phyloP scores from a whole-genome alignment of 2,888 invertebrate genomes.

The Temnothorax rugatulus region DNA sequence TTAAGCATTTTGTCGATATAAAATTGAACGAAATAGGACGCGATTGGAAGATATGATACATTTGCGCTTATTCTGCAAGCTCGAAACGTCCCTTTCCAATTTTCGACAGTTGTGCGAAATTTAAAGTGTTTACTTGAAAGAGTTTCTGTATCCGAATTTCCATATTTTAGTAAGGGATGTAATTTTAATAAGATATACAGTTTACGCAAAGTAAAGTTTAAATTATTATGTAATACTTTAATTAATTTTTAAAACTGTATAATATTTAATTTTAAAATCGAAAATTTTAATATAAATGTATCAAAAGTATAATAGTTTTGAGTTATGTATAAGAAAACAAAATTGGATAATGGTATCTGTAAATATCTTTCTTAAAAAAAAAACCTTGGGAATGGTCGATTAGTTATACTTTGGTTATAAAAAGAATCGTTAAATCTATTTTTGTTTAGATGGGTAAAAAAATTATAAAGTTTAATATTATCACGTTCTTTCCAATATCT shows the following conservation, averaged over 20 bases:
- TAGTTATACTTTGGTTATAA: not conserved
- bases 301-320: not conserved
- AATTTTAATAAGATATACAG: too few relatives aligned
- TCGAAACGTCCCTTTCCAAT: not conserved
- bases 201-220: too few relatives aligned
- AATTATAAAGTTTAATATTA: not conserved
- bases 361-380: not conserved
- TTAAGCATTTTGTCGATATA: constrained; percentile 44
- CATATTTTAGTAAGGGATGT: too few relatives aligned
- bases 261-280: not conserved
- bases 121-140: constrained; percentile 8
- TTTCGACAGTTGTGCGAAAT: not conserved
- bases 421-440: not conserved
- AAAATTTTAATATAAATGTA: not conserved
- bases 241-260: not conserved
- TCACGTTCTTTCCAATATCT: not conserved
- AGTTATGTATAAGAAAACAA: not conserved
- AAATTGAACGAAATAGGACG: constrained; percentile 6
- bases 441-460: not conserved
- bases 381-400: not conserved
- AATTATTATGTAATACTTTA: not conserved
- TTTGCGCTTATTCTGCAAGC: constrained; percentile 22
- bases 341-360: not conserved
- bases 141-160: not conserved
- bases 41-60: not conserved